A percentile compares a stretch with the other conserved stretches of the same genome.
phyloP scores from a whole-genome alignment of 2,113 vertebrate species.

The Xenopus laevis region DNA sequence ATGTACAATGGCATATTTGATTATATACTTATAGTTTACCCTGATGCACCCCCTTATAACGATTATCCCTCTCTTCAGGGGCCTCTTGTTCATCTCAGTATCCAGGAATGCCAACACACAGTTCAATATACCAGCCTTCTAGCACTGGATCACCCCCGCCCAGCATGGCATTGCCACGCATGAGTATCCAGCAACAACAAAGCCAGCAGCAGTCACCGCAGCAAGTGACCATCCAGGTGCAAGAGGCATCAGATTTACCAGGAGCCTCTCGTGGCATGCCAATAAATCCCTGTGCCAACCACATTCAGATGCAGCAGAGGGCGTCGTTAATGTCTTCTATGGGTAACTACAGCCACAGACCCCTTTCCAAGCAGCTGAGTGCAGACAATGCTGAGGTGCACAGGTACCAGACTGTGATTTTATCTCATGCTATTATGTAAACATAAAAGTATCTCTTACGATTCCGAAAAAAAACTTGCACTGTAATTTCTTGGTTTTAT shows the following conservation, averaged over 20 bases:
- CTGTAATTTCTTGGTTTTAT: no score
- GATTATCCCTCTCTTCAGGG: slow-evolving; percentile 56
- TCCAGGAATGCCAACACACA: slow-evolving; percentile 73
- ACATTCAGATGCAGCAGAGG: slow-evolving; percentile 73
- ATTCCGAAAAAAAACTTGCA: no score
- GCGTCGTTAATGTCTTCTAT: slow-evolving; percentile 80
- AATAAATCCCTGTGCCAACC: slow-evolving; percentile 61
- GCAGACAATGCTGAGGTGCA: slow-evolving; percentile 93
- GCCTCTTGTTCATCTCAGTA: slow-evolving; percentile 79
- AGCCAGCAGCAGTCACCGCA: slow-evolving; percentile 63
- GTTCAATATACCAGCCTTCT: slow-evolving; percentile 75
- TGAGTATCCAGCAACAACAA: slow-evolving; percentile 72
- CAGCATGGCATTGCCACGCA: slow-evolving; percentile 68
- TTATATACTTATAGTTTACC: neutral
- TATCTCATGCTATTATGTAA: no score
- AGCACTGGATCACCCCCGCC: slow-evolving; percentile 84
- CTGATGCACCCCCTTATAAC: neutral
- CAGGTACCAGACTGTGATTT: slow-evolving; percentile 68
- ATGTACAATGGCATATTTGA: slow-evolving; percentile 47
- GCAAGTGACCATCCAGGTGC: slow-evolving; percentile 93
- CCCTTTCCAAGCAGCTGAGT: slow-evolving; percentile 94
- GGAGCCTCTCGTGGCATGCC: slow-evolving; percentile 55
- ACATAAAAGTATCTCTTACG: no score
- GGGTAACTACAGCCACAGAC: slow-evolving; percentile 75
- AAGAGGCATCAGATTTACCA: slow-evolving; percentile 80